Conservation (phyloP, 2,888 invertebrate genomes). For the Megaustenia siamemsis region DNA sequence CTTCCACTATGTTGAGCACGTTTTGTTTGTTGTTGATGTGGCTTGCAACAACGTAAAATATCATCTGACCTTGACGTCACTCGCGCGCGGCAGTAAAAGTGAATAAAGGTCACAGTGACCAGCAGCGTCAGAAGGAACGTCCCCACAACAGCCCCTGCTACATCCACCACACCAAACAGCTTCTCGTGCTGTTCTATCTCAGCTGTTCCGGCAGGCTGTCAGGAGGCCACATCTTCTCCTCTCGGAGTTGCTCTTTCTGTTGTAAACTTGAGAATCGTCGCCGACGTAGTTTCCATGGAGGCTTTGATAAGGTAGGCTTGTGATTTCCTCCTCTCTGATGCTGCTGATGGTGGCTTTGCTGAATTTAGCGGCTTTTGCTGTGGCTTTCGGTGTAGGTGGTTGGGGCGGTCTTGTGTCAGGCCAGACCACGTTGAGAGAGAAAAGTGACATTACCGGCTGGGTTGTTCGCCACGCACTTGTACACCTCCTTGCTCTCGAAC, state of each 20-base stretch:
- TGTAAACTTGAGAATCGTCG: conserved; percentile 46
- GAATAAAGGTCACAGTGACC: conserved; percentile 73
- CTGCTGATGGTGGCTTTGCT: conserved; percentile 4
- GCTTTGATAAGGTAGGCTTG: conserved; percentile 23
- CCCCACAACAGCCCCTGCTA: conserved; percentile 78
- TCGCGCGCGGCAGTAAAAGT: conserved; percentile 64
- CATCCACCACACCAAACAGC: conserved; percentile 73
- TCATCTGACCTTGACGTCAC: conserved; percentile 55
- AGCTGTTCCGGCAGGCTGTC: not conserved
- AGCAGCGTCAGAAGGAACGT: conserved; percentile 77
- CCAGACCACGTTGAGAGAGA: conserved; percentile 78
- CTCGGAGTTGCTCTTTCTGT: conserved; percentile 58
- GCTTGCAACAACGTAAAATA: conserved; percentile 53
- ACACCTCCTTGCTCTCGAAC: conserved; percentile 68
- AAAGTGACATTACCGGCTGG: conserved; percentile 78
- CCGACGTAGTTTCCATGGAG: conserved; percentile 39
- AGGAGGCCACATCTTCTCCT: conserved; percentile 24
- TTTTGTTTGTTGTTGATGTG: conserved; percentile 44
- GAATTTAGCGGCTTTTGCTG: not conserved
- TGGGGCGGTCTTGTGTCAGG: conserved; percentile 60
- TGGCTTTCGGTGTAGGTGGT: conserved; percentile 14
- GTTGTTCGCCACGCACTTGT: conserved; percentile 78
- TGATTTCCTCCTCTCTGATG: conserved; percentile 46
- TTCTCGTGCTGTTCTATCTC: not conserved
- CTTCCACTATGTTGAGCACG: conserved; percentile 61